These are phyloP conservation scores for Gymnothorax javanicus DNA, from an alignment of 2,797 vertebrate genomes.

Conservation along the genomic window DNA sequence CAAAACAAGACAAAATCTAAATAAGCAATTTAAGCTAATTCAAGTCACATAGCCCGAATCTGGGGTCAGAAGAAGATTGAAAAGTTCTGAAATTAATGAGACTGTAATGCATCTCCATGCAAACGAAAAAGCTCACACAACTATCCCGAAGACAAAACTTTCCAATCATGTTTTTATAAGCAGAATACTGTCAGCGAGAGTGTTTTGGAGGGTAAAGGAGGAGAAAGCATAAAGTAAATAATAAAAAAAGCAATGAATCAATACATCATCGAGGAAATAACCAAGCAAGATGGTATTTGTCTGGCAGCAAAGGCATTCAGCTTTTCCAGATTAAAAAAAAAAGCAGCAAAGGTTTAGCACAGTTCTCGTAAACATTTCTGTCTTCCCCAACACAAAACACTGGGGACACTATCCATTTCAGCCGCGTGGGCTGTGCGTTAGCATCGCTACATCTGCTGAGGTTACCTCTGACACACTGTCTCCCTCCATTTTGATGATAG, in stretches of 20 bases:
- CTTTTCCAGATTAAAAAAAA: slow-evolving; percentile 47
- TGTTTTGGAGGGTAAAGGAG: not conserved
- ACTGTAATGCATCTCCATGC: not conserved
- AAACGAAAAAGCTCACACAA: slow-evolving; percentile 1
- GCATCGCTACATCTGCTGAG: not conserved
- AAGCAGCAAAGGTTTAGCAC: slow-evolving; percentile 71
- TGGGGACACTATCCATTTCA: slow-evolving; percentile 61
- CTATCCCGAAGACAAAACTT: slow-evolving; percentile 52
- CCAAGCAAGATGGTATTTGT: not conserved
- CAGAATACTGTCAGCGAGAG: slow-evolving; percentile 75
- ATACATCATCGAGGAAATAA: not conserved
- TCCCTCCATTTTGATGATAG: not conserved
- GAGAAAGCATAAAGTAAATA: not conserved
- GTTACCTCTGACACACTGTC: not conserved
- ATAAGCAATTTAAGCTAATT: not conserved
- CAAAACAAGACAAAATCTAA: not conserved
- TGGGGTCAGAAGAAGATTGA: not conserved
- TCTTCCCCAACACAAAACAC: slow-evolving; percentile 49
- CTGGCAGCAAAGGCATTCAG: not conserved
- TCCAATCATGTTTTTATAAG: slow-evolving; percentile 73
- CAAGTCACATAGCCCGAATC: slow-evolving; percentile 15
- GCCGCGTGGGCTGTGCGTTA: slow-evolving; percentile 58
- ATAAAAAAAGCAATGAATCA: not conserved
- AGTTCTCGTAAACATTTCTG: slow-evolving; percentile 81
- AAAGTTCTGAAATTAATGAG: not conserved